Conservation (phyloP, 2,888 invertebrate species). For the Clunio marinus region DNA sequence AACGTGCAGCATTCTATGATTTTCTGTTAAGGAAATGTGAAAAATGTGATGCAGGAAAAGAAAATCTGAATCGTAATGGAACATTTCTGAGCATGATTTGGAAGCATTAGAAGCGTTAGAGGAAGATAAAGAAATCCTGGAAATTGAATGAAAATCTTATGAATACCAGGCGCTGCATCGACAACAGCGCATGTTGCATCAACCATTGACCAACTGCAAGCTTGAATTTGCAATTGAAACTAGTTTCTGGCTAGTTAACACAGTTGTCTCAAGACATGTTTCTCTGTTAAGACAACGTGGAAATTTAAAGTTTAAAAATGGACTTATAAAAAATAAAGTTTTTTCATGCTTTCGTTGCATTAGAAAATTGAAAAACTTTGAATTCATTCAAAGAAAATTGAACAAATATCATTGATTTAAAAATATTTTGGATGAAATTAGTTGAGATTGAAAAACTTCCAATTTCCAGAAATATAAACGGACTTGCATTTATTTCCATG, state of each 20-base stretch:
- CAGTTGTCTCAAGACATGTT: conserved; percentile 21
- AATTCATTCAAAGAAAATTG: not conserved
- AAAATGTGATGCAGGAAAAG: conserved; percentile 38
- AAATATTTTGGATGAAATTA: too few species aligned
- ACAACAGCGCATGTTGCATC: not conserved
- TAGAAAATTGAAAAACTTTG: conserved; percentile 26
- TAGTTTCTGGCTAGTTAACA: not conserved
- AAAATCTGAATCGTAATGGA: conserved; percentile 27
- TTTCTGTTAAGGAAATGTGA: conserved; percentile 35
- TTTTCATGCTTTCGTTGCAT: not conserved
- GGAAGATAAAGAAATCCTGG: conserved; percentile 21
- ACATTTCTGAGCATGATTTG: conserved; percentile 35
- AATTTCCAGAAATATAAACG: too few species aligned
- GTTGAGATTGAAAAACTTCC: too few species aligned
- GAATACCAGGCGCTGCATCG: conserved; percentile 23
- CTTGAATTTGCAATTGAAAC: conserved; percentile 1
- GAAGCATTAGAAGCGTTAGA: not conserved
- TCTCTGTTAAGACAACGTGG: conserved; percentile 34
- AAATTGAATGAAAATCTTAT: conserved; percentile 21
- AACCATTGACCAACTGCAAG: not conserved
- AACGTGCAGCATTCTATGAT: conserved; percentile 20
- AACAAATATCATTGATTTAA: too few species aligned
- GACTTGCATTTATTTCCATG: too few species aligned
- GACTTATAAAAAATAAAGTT: not conserved
- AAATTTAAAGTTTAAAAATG: conserved; percentile 39